phyloP scores from a whole-genome alignment of 1,140 invertebrate species.

The Sinonovacula constricta region DNA sequence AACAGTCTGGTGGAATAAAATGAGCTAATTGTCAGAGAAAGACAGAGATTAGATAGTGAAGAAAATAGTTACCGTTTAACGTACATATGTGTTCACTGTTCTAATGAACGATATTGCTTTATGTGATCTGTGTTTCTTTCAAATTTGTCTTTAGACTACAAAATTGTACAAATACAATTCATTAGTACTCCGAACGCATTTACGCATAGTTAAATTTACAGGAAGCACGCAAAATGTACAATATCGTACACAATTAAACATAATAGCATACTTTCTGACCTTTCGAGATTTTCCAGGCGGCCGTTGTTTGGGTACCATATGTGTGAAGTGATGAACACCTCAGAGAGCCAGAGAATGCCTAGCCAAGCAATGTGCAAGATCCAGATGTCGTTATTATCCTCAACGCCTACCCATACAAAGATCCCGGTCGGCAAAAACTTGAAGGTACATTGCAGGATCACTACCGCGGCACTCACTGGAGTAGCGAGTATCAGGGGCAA shows the following conservation, averaged over 20 bases:
- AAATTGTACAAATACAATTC: no score
- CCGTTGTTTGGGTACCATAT: constrained; percentile 99
- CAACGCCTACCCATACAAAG: constrained; percentile 66
- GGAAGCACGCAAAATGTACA: neutral
- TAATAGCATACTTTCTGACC: no score
- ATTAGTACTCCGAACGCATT: neutral
- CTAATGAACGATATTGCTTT: no score
- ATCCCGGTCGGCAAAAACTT: constrained; percentile 55
- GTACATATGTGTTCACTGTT: no score
- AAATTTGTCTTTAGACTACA: no score
- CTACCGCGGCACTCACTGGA: constrained; percentile 64
- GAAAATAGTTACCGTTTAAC: no score
- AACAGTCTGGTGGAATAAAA: constrained; percentile 90
- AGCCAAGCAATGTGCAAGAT: constrained; percentile 77
- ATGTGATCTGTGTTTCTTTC: no score
- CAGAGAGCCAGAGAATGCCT: constrained; percentile 90
- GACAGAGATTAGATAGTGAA: no score
- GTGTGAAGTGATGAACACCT: constrained; percentile 97
- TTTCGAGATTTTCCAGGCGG: constrained; percentile 96
- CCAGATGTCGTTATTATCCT: constrained; percentile 42
- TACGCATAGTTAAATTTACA: neutral
- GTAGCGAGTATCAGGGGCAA: constrained; percentile 70
- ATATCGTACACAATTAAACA: neutral
- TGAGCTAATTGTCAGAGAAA: no score
- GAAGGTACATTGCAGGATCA: constrained; percentile 56